These are phyloP conservation scores for Polydrusus tereticollis DNA, from an alignment of 2,888 invertebrate species.

Conservation along the genomic window DNA sequence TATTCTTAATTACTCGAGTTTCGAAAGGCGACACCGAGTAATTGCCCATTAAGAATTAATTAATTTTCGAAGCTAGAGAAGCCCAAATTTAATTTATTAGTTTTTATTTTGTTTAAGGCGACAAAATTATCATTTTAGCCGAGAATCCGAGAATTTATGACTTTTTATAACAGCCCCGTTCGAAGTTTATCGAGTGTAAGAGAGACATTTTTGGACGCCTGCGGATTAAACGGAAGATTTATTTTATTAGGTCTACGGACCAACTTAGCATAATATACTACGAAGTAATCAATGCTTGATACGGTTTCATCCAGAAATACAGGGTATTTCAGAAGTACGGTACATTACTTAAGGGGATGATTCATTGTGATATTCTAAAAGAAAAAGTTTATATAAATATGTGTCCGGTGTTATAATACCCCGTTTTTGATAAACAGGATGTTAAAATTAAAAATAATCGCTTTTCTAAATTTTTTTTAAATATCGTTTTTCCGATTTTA, in stretches of 20 bases:
- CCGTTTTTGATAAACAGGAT: too few species aligned
- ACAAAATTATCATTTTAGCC: slow-evolving; percentile 39
- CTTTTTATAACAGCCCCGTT: slow-evolving; percentile 32
- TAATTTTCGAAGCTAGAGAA: slow-evolving; percentile 33
- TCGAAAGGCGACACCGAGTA: slow-evolving; percentile 30
- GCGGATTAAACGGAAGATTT: not conserved
- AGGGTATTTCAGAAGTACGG: too few species aligned
- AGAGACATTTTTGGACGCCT: slow-evolving; percentile 25
- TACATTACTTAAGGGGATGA: too few species aligned
- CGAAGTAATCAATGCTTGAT: too few species aligned
- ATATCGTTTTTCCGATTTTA: too few species aligned
- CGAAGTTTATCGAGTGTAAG: slow-evolving; percentile 39
- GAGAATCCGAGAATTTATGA: slow-evolving; percentile 31
- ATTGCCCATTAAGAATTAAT: slow-evolving; percentile 42
- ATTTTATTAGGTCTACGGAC: not conserved
- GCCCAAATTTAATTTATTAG: slow-evolving; percentile 42
- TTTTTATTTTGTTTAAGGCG: slow-evolving; percentile 35
- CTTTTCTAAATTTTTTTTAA: too few species aligned
- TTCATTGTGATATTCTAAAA: too few species aligned
- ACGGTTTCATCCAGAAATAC: too few species aligned
- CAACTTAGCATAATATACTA: too few species aligned
- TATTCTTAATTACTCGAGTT: slow-evolving; percentile 22
- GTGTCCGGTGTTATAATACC: too few species aligned
- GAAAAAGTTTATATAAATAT: too few species aligned
- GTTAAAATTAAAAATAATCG: too few species aligned